phyloP scores from a whole-genome alignment of 2,888 invertebrate genomes.

The Acronicta psi region DNA sequence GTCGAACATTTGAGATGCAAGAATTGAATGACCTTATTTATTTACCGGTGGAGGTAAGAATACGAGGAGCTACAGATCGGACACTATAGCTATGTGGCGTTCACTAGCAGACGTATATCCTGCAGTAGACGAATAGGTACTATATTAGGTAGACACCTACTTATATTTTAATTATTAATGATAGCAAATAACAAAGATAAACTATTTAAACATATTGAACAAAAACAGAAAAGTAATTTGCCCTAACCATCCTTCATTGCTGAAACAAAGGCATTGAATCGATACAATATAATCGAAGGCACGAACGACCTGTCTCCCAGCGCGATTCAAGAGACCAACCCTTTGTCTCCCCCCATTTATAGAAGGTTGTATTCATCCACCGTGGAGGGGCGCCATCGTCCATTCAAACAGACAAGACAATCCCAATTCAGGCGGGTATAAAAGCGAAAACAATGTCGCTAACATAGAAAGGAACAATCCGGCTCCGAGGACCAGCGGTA shows the following conservation, averaged over 20 bases:
- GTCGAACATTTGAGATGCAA: too few relatives aligned
- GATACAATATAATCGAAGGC: conserved; percentile 88
- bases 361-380: conserved; percentile 85
- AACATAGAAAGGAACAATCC: conserved; percentile 89
- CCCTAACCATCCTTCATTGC: conserved; percentile 87
- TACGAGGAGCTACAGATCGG: too few relatives aligned
- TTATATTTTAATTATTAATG: not conserved
- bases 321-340: conserved; percentile 88
- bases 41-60: too few relatives aligned
- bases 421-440: conserved; percentile 87
- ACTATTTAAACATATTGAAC: conserved; percentile 49
- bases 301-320: conserved; percentile 87
- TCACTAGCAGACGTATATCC: too few relatives aligned
- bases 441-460: conserved; percentile 89
- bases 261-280: conserved; percentile 84
- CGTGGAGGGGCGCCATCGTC: conserved; percentile 87
- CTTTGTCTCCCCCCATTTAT: conserved; percentile 88
- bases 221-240: conserved; percentile 88
- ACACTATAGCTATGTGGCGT: too few relatives aligned
- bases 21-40: too few relatives aligned
- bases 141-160: too few relatives aligned
- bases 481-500: conserved; percentile 83
- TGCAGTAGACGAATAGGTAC: too few relatives aligned
- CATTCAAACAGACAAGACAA: conserved; percentile 89
- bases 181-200: conserved; percentile 22